phyloP scores from a whole-genome alignment of 2,113 vertebrate genomes.

The Morone chrysops region DNA sequence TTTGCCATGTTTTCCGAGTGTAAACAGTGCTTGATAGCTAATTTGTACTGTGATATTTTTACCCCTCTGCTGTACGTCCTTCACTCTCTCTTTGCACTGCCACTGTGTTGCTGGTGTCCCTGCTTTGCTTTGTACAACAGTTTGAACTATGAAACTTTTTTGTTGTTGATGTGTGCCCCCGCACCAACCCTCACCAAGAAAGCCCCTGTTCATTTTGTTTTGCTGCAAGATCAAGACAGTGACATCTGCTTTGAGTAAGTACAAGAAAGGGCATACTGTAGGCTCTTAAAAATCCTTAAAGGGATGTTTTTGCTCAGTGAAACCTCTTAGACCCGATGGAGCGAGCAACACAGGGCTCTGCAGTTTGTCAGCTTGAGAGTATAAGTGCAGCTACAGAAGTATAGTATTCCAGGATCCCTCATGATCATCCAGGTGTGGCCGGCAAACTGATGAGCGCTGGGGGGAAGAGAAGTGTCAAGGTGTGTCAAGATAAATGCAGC shows the following conservation, averaged over 20 bases:
- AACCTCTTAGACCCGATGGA: constrained; percentile 34
- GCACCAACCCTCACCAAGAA: not conserved
- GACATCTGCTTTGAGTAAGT: constrained; percentile 10
- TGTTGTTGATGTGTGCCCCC: not conserved
- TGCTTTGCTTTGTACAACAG: constrained; percentile 3
- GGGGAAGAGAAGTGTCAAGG: constrained; percentile 32
- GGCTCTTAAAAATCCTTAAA: constrained; percentile 1
- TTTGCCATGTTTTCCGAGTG: not conserved
- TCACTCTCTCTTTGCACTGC: not conserved
- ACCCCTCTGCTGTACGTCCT: not conserved
- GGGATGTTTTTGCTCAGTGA: not conserved
- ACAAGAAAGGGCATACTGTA: not conserved
- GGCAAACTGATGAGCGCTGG: constrained; percentile 43
- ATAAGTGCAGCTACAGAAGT: constrained; percentile 28
- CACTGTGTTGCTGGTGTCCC: not conserved
- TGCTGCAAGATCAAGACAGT: not conserved
- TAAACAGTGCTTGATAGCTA: not conserved
- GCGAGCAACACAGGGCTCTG: constrained; percentile 19
- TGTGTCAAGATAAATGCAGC: constrained; percentile 48
- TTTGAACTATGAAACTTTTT: constrained; percentile 23
- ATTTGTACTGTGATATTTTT: constrained; percentile 24
- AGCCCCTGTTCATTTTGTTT: not conserved
- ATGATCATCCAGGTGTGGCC: constrained; percentile 48
- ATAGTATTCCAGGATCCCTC: constrained; percentile 20
- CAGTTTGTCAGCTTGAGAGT: constrained; percentile 41